Conservation (phyloP, 2,797 vertebrate genomes). For the Cynodonichthys magdalenae region DNA sequence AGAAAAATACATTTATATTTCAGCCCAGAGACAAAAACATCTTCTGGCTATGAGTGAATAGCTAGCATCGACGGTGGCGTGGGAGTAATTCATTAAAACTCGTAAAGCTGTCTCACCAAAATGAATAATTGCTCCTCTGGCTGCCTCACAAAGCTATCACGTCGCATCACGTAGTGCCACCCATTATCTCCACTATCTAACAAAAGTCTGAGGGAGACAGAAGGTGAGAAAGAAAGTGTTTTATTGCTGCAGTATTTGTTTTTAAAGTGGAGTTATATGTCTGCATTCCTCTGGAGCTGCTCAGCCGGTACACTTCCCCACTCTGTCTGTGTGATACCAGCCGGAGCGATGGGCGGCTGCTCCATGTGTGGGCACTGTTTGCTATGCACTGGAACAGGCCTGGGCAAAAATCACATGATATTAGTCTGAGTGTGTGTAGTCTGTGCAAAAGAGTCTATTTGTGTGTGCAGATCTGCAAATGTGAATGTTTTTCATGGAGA, state of each 20-base stretch:
- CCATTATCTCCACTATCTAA: conserved; percentile 55
- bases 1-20: conserved; percentile 28
- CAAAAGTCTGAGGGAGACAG: conserved; percentile 26
- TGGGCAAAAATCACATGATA: conserved; percentile 54
- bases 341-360: conserved; percentile 57
- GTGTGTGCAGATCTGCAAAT: conserved; percentile 48
- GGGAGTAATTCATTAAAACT: conserved; percentile 74
- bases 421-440: conserved; percentile 23
- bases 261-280: conserved; percentile 75
- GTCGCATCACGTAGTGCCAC: conserved; percentile 54
- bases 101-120: conserved; percentile 60
- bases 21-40: conserved; percentile 52
- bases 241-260: conserved; percentile 78
- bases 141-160: conserved; percentile 58
- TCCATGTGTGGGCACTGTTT: conserved; percentile 69
- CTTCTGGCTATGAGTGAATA: conserved; percentile 40
- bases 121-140: conserved; percentile 52
- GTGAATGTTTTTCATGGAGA: conserved; percentile 56
- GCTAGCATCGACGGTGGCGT: conserved; percentile 54
- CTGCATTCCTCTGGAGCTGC: conserved; percentile 79
- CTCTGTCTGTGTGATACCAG: conserved; percentile 76
- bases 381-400: conserved; percentile 65
- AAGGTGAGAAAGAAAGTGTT: conserved; percentile 63
- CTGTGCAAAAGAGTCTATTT: conserved; percentile 40
- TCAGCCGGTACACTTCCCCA: conserved; percentile 69